A percentile compares a stretch with the other conserved stretches of the same genome.
Conservation (phyloP, 2,113 vertebrate species). For the Camelus dromedarius region DNA sequence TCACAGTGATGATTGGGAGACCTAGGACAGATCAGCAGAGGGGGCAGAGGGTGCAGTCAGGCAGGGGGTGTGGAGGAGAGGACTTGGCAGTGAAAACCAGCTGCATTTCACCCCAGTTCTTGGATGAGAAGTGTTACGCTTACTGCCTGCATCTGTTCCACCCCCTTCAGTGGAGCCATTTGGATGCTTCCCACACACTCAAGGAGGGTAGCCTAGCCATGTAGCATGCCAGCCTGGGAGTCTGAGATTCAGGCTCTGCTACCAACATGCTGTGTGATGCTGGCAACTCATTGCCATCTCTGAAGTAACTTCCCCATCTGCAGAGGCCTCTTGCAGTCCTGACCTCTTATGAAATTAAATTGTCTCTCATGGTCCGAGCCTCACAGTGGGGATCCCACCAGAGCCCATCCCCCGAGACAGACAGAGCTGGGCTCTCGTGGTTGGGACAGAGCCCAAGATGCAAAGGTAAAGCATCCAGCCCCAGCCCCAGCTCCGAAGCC, state of each 20-base stretch:
- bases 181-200: not conserved
- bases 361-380: not conserved
- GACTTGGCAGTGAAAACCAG: not conserved
- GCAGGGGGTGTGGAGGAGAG: not conserved
- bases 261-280: not conserved
- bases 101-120: not conserved
- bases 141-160: fast-evolving
- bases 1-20: not conserved
- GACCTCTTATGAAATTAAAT: not conserved
- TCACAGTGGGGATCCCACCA: not conserved
- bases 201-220: not conserved
- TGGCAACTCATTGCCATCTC: slow-evolving; percentile 12
- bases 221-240: not conserved
- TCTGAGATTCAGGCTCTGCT: not conserved
- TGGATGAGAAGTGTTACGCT: not conserved
- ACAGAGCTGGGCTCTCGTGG: not conserved
- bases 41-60: not conserved
- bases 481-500: not conserved
- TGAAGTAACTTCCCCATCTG: not conserved
- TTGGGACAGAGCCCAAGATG: not conserved
- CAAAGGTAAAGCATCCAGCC: not conserved
- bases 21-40: not conserved
- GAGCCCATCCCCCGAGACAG: not conserved
- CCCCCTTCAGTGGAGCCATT: not conserved
- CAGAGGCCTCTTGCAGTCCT: not conserved